Evolutionary conservation across 2,113 vertebrate genomes (phyloP).

Genomic region (Diadophis punctatus): DNA sequence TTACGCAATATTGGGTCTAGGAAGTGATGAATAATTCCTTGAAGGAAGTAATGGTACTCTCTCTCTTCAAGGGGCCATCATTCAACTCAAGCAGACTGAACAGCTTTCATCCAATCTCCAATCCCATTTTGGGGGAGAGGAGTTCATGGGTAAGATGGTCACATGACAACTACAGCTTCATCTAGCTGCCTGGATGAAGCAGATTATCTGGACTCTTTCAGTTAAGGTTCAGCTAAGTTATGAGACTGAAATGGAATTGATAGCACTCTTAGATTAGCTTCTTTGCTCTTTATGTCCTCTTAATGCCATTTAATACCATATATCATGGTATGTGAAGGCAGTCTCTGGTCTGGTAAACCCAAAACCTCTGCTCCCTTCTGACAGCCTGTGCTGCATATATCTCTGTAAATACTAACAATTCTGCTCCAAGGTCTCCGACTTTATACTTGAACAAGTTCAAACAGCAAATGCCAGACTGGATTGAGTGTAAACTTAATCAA

Average conservation of each 20-base stretch:
- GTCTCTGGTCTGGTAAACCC: not conserved
- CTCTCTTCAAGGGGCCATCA: not conserved
- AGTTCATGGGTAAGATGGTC: not conserved
- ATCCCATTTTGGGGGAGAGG: not conserved
- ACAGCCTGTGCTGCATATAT: not conserved
- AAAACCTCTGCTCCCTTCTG: not conserved
- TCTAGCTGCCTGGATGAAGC: not conserved
- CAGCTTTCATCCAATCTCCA: not conserved
- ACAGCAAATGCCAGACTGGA: not conserved
- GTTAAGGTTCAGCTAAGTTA: not conserved
- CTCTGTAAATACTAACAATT: not conserved
- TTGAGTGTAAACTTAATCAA: not conserved
- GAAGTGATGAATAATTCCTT: not conserved
- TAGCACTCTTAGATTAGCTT: not conserved
- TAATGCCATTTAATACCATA: not conserved
- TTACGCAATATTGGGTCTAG: not conserved
- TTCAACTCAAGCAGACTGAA: not conserved
- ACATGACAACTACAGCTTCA: not conserved
- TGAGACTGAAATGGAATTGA: not conserved
- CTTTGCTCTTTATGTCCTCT: not conserved
- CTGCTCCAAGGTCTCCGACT: rapidly evolving
- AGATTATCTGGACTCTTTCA: not conserved
- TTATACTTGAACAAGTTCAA: not conserved
- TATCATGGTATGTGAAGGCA: constrained; percentile 33
- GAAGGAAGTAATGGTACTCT: not conserved